Base-by-base conservation (phyloP, 2,113 vertebrate species). In the Lagopus muta region DNA sequence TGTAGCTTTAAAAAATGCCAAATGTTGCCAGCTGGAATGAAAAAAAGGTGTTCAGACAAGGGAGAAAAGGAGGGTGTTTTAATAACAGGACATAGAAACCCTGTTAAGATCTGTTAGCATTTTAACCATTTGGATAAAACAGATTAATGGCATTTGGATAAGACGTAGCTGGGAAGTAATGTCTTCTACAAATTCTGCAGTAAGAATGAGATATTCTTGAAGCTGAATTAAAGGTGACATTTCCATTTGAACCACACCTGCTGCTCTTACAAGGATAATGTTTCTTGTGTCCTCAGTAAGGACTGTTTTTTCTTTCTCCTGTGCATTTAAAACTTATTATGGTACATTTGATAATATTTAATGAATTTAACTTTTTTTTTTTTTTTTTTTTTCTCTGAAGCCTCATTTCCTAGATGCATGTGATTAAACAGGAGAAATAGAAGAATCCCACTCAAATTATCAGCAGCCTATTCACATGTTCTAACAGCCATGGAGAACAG, bases 71-170 rank as follows among this genome's bases (percentile, higher is more conserved):
- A 88, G 57, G 14, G 5, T 64, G 14, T 73, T 94, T 94, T 82
- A 90, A 90, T 69, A 95, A 90, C 8, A 25, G 2, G 22, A 75
- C 32, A 36, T 27, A 19, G 57, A 93, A 96, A 92, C 4, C 48
- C 55, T 85, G 28, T 25, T 83, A 60, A 91, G 54, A 61, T 74
- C 22, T 76, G 85, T 34, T 47, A 55, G 30, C 75, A 72, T 17
- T 90, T 55, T 62, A 38, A 58, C 34, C 21, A 69, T 92, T 94
- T 93, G 18, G 8, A 82, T 58, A 43, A 40, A 91, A 73, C 12
- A 92, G 36, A 95, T 67, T 82, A 54, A 73, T 32, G 62, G 58
- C 45, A 92, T 90, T 95, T 92, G 50, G 20, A 58, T 77, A 92
- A 77, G 93, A 80, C 8, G 43, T 7, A 47, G 64, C 8, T 52